Percentiles rank a stretch among this genome's conserved stretches.
Conservation (phyloP, 1,140 invertebrate genomes). For the Bombus waltoni region DNA sequence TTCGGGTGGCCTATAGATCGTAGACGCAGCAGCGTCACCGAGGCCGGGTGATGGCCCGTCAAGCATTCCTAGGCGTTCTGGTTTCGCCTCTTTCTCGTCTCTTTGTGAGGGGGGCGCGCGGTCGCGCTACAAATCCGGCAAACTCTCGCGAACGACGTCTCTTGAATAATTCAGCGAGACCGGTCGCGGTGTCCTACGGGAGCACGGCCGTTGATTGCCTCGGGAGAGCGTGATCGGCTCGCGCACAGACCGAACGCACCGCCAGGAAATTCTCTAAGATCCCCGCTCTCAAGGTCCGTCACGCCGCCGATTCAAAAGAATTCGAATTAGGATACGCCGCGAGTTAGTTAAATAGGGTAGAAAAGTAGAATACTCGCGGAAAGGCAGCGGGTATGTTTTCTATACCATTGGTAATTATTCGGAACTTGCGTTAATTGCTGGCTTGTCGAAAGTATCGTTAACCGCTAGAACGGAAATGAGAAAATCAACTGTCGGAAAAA, state of each 20-base stretch:
- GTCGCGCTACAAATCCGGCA: conserved; percentile 67
- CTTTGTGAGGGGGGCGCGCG: conserved; percentile 59
- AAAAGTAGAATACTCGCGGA: no score
- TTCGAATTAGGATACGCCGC: conserved; percentile 26
- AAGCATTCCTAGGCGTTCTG: conserved; percentile 52
- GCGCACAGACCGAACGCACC: background rate
- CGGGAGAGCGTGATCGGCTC: conserved; percentile 40
- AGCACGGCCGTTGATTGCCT: conserved; percentile 60
- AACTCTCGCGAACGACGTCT: conserved; percentile 65
- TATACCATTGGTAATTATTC: background rate
- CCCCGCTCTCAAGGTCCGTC: background rate
- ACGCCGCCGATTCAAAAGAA: conserved; percentile 31
- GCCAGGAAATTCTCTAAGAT: conserved; percentile 43
- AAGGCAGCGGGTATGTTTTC: no score
- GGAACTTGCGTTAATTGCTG: background rate
- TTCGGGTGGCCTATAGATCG: conserved; percentile 24
- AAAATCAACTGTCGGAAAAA: background rate
- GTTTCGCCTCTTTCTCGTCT: conserved; percentile 46
- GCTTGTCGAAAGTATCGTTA: background rate
- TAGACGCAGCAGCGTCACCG: conserved; percentile 6
- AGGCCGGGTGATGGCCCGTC: conserved; percentile 36
- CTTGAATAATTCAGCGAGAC: conserved; percentile 64
- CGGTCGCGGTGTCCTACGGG: conserved; percentile 63
- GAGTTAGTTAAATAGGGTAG: background rate
- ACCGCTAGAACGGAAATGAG: no score